phyloP scores from a whole-genome alignment of 2,113 vertebrate genomes.

The Rhinogobius similis region DNA sequence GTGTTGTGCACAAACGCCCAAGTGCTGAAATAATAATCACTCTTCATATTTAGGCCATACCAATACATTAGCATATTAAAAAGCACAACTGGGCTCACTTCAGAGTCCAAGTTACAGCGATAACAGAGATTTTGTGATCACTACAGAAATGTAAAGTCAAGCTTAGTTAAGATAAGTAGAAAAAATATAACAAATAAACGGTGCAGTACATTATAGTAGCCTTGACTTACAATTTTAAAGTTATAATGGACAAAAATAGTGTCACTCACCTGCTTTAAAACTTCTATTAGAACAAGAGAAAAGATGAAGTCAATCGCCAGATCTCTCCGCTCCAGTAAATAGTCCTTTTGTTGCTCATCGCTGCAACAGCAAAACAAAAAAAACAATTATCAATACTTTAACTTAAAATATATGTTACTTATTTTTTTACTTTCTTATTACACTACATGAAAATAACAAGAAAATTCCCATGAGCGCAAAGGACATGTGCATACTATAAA shows the following conservation, averaged over 20 bases:
- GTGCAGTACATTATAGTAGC: not conserved
- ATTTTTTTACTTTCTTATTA: too few relatives aligned
- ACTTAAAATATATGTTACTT: not conserved
- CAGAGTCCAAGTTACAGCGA: not conserved
- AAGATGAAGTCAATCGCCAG: slow-evolving; percentile 99
- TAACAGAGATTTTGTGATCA: not conserved
- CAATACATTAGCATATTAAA: slow-evolving; percentile 8
- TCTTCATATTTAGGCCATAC: slow-evolving; percentile 1
- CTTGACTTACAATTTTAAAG: not conserved
- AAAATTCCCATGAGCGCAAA: too few relatives aligned
- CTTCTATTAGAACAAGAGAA: slow-evolving; percentile 97
- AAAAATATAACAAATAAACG: not conserved
- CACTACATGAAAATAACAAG: too few relatives aligned
- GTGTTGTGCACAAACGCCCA: not conserved
- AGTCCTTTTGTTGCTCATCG: slow-evolving; percentile 97
- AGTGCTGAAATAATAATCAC: not conserved
- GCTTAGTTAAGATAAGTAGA: not conserved
- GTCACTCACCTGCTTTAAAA: slow-evolving; percentile 92
- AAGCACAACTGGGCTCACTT: not conserved
- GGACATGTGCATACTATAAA: too few relatives aligned
- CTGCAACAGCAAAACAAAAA: slow-evolving; percentile 64
- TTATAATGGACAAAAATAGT: not conserved
- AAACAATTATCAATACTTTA: not conserved
- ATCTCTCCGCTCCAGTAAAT: slow-evolving; percentile 95
- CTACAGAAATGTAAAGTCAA: not conserved